phyloP scores from a whole-genome alignment of 2,797 vertebrate species.

The Champsocephalus gunnari region DNA sequence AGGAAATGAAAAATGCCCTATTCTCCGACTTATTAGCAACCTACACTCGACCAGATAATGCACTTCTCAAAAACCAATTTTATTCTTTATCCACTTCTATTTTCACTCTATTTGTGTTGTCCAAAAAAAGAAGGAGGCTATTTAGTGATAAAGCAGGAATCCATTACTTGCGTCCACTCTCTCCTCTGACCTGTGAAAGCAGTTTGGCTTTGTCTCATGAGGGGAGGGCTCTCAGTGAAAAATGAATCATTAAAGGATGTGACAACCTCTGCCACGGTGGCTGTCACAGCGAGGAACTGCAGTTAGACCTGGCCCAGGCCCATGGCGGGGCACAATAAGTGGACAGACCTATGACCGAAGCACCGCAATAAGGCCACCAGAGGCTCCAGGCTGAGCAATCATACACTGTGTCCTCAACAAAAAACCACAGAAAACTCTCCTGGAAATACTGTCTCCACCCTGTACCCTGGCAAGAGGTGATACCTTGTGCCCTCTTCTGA shows the following conservation, averaged over 20 bases:
- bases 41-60: slow-evolving; percentile 22
- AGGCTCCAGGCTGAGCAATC: slow-evolving; percentile 36
- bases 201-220: slow-evolving; percentile 58
- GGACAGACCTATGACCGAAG: slow-evolving; percentile 43
- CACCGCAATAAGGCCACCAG: slow-evolving; percentile 28
- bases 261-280: slow-evolving; percentile 49
- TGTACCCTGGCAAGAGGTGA: slow-evolving; percentile 4
- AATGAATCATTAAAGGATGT: slow-evolving; percentile 64
- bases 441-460: slow-evolving; percentile 23
- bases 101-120: slow-evolving; percentile 49
- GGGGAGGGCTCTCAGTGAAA: slow-evolving; percentile 41
- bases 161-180: slow-evolving; percentile 56
- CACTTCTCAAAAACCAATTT: slow-evolving; percentile 16
- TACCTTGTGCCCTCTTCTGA: background rate
- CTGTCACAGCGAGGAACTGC: slow-evolving; percentile 45
- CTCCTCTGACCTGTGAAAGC: slow-evolving; percentile 70
- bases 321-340: slow-evolving; percentile 47
- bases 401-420: slow-evolving; percentile 20
- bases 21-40: slow-evolving; percentile 9
- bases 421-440: slow-evolving; percentile 28
- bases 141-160: slow-evolving; percentile 64
- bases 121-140: slow-evolving; percentile 40
- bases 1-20: slow-evolving; percentile 26
- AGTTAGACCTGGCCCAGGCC: slow-evolving; percentile 43
- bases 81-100: slow-evolving; percentile 18